Conservation (phyloP, 2,888 invertebrate genomes). For the Fabriciana adippe region DNA sequence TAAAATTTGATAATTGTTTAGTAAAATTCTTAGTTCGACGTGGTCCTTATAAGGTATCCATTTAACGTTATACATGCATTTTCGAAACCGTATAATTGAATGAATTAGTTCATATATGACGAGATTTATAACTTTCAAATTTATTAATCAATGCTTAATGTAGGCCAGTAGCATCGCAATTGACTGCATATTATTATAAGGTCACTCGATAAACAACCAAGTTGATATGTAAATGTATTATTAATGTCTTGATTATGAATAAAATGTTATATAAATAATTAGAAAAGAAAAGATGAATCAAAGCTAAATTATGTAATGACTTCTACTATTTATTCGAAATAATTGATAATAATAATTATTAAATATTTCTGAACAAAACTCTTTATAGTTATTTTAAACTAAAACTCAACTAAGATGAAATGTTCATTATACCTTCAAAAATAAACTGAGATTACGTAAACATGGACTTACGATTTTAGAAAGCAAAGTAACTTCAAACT, state of each 20-base stretch:
- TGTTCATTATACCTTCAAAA: background rate
- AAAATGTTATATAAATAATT: background rate
- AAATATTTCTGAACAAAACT: too few relatives aligned
- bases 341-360: too few relatives aligned
- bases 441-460: background rate
- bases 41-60: background rate
- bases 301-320: too few relatives aligned
- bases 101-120: background rate
- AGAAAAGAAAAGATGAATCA: background rate
- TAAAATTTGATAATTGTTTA: too few relatives aligned
- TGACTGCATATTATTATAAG: slow-evolving; percentile 10
- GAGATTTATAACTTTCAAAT: slow-evolving; percentile 1
- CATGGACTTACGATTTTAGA: background rate
- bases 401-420: background rate
- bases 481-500: background rate
- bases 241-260: slow-evolving; percentile 2
- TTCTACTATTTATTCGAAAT: too few relatives aligned
- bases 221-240: background rate
- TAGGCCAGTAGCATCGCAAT: slow-evolving; percentile 12
- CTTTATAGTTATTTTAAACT: too few relatives aligned
- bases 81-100: background rate
- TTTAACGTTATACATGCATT: background rate
- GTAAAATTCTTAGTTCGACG: background rate
- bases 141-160: slow-evolving; percentile 14
- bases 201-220: slow-evolving; percentile 4